Base-by-base conservation (phyloP, 2,113 vertebrate genomes). In the Sinocyclocheilus anophthalmus region DNA sequence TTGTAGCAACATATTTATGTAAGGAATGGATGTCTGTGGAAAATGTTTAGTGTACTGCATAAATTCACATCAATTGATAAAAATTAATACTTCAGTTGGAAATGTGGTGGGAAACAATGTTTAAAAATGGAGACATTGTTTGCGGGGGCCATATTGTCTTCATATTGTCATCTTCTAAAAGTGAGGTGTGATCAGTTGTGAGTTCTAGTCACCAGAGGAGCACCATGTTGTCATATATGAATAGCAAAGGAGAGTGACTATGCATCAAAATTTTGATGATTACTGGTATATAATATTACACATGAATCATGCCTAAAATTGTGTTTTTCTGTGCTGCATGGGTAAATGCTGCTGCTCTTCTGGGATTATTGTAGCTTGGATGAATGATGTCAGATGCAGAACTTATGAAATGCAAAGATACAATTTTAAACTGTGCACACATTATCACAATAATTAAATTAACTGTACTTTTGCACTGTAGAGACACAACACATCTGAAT, bases 131-230 rank as follows among this genome's bases (percentile, higher is more conserved):
- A n/a, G 3, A 48, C 48, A 30, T 14, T 77, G 48, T 77, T 53
- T 81, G 10, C 18, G 22, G 78, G 16, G 12, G 22, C 22, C 79
- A 67, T 81, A 20, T 61, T 65, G 59, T 63, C 79, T 81, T 45
- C n/a, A 45, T 45, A 8, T 42, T 42, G 59, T 65, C 59, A 81
- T 81, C 37, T 45, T 81, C 80, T 82, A 82, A 82, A 82, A 37
- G 24, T 33, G 42, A 22, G 42, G 42, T 69, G 63, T 50, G 80
- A 30, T 81, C 33, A 78, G 76, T 37, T 78, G 53, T 22, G 30
- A n/a, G 76, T 59, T 78, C 24, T 2, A 48, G 4, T 75, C 75
- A 57, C 53, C n/a, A 53, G 53, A 55, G 50, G 12, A 24, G 33
- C 69, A 77, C 30, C 55, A 24, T 33, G 26, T 37, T n/a, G 30